Evolutionary conservation across 2,888 invertebrate species (phyloP), one percentile per base, ranked within the genome.

Genomic region (Leptopilina syphax): DNA sequence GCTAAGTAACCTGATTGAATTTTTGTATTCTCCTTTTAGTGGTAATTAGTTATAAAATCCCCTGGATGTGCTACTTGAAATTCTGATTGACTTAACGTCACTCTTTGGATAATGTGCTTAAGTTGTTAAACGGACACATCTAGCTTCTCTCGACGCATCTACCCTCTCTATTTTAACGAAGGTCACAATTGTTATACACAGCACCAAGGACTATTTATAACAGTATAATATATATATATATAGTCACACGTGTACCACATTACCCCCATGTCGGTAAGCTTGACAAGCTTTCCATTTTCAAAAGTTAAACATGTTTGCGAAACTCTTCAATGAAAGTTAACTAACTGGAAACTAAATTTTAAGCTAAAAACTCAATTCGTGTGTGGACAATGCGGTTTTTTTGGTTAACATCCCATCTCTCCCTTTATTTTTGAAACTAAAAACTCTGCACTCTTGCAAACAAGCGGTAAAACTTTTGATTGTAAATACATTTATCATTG

Each of bases 261-360:
- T 50, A 50, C 10, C 50, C 47, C 50, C 24, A 24, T 34, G 73
- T 57, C 57, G 24, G 73, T 8, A 34, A 73, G 73, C 73, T 57
- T 73, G 73, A 73, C 57, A 73, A 73, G 73, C 73, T 73, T 73
- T 73, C 57, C 57, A 73, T 73, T 73, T 73, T 57, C 73, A 34
- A 13, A 73, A 73, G 73, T 73, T 73, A 27, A 73, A 73, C 73
- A 57, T 47, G 57, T 57, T 54, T 10, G 73, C 57, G n/a, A 73
- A 73, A 73, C 73, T 73, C 34, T 57, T 57, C 57, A 73, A 73
- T 73, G 34, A 34, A 57, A 57, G 73, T 73, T 73, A 73, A 57
- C 73, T 57, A 57, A 73, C 57, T 73, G 34, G 27, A 73, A 73
- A 73, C 54, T 73, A 34, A 57, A 73, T 57, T 73, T 27, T 73